phyloP scores from a whole-genome alignment of 2,888 invertebrate species.

The Zaprionus bogoriensis region DNA sequence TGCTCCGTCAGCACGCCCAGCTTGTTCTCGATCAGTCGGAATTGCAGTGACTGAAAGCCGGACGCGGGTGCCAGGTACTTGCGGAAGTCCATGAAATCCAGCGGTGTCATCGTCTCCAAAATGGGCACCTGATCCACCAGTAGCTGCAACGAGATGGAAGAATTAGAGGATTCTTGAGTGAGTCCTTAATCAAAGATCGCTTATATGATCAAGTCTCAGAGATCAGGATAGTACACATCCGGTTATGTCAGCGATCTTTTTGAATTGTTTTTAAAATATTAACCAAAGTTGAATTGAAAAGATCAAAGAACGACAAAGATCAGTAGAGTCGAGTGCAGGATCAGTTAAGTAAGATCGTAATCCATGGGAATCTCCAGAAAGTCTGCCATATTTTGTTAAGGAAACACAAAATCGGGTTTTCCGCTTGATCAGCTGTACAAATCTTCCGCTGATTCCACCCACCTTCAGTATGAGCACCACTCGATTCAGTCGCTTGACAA shows the following conservation, averaged over 20 bases:
- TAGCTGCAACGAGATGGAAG: slow-evolving; percentile 85
- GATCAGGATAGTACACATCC: neutral
- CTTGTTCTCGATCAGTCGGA: slow-evolving; percentile 97
- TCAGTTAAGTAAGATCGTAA: neutral
- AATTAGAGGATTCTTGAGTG: too few species aligned
- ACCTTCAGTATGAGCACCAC: slow-evolving; percentile 96
- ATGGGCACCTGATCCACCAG: slow-evolving; percentile 98
- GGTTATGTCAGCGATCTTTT: too few species aligned
- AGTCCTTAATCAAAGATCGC: too few species aligned
- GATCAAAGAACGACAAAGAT: too few species aligned
- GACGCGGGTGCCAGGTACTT: slow-evolving; percentile 96
- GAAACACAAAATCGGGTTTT: too few species aligned
- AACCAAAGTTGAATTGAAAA: neutral
- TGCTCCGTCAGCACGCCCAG: slow-evolving; percentile 91
- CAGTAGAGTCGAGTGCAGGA: too few species aligned
- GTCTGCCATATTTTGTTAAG: neutral
- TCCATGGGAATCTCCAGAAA: neutral
- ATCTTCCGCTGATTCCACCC: slow-evolving; percentile 57
- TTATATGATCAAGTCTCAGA: too few species aligned
- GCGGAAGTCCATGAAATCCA: slow-evolving; percentile 99
- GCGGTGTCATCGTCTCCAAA: slow-evolving; percentile 98
- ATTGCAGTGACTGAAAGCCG: slow-evolving; percentile 98
- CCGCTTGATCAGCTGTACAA: neutral
- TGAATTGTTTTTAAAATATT: too few species aligned
- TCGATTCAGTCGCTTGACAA: slow-evolving; percentile 94